Conservation (phyloP, 2,888 invertebrate genomes). For the Entomobrya multifasciata region DNA sequence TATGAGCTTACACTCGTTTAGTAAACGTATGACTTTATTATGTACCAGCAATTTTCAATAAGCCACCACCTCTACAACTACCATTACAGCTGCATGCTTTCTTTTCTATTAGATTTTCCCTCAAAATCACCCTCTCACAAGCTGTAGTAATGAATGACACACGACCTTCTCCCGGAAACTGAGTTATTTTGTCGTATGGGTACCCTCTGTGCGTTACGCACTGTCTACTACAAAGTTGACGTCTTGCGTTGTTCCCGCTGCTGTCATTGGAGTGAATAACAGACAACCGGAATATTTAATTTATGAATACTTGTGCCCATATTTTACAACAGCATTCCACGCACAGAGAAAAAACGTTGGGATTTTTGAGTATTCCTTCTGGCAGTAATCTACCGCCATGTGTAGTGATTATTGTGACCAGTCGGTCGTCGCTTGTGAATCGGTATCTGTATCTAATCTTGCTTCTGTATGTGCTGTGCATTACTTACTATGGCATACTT, state of each 20-base stretch:
- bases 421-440: constrained; percentile 23
- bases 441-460: constrained; percentile 52
- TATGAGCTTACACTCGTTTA: neutral
- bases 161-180: constrained; percentile 49
- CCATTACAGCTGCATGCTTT: neutral
- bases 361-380: neutral
- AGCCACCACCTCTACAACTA: neutral
- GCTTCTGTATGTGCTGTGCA: neutral
- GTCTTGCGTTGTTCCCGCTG: constrained; percentile 1
- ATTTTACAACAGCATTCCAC: constrained; percentile 36
- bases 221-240: constrained; percentile 36
- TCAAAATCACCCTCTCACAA: constrained; percentile 34
- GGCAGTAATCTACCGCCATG: neutral
- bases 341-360: neutral
- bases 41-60: constrained; percentile 13
- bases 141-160: constrained; percentile 25
- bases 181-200: constrained; percentile 28
- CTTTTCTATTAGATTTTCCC: constrained; percentile 21
- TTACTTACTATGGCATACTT: too few relatives aligned
- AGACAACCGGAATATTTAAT: constrained; percentile 64
- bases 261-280: neutral
- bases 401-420: constrained; percentile 18
- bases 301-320: constrained; percentile 50
- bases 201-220: constrained; percentile 38
- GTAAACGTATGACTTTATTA: constrained; percentile 26